Evolutionary conservation across 2,797 vertebrate genomes (phyloP).

Genomic region (Toxotes lorentzi): DNA sequence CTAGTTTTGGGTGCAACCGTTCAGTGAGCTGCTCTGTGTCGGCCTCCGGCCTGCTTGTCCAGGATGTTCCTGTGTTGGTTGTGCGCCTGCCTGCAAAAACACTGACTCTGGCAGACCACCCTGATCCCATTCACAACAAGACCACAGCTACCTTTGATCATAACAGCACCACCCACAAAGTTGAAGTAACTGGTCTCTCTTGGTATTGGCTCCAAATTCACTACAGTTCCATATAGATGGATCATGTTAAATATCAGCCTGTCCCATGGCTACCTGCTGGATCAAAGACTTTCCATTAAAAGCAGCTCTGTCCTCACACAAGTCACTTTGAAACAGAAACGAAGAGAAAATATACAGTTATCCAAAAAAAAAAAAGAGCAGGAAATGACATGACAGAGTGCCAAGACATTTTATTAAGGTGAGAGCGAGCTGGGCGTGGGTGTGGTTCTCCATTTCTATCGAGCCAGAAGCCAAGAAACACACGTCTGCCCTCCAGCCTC

Average conservation of each 20-base stretch:
- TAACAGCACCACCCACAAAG: constrained; percentile 39
- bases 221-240: neutral
- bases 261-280: constrained; percentile 34
- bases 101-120: constrained; percentile 48
- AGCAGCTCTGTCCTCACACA: constrained; percentile 12
- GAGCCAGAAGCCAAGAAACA: constrained; percentile 67
- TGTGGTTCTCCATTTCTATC: constrained; percentile 47
- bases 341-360: constrained; percentile 41
- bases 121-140: constrained; percentile 33
- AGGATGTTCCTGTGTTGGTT: constrained; percentile 56
- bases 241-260: constrained; percentile 30
- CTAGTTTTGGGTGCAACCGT: constrained; percentile 29
- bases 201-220: constrained; percentile 17
- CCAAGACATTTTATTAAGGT: constrained; percentile 53
- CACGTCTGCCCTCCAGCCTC: constrained; percentile 24
- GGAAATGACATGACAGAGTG: constrained; percentile 58
- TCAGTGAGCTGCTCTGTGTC: constrained; percentile 8
- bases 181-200: constrained; percentile 6
- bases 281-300: constrained; percentile 36
- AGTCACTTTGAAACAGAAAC: constrained; percentile 29
- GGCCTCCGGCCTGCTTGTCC: constrained; percentile 10
- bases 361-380: constrained; percentile 9
- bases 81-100: constrained; percentile 61
- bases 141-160: constrained; percentile 38
- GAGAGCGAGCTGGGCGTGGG: constrained; percentile 43